Conservation (phyloP, 2,113 vertebrate species). For the Pituophis catenifer region DNA sequence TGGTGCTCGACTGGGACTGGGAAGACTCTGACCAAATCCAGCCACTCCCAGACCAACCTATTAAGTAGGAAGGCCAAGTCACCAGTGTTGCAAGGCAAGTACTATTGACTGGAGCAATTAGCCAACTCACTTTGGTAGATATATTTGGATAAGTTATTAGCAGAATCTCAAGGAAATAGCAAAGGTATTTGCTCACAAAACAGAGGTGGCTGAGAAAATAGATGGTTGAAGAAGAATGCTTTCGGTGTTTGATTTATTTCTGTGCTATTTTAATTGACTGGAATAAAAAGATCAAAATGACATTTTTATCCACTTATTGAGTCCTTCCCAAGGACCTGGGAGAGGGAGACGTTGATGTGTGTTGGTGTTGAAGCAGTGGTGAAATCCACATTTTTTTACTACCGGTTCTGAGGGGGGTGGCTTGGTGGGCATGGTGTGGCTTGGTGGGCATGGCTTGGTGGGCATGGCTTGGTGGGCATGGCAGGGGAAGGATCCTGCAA, state of each 20-base stretch:
- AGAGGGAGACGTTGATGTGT: neutral
- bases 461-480: no score
- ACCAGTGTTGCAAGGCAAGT: neutral
- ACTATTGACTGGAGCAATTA: neutral
- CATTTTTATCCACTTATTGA: neutral
- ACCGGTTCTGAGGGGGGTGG: no score
- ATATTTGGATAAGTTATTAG: neutral
- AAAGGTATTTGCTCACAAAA: neutral
- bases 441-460: no score
- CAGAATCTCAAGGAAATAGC: neutral
- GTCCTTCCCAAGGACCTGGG: neutral
- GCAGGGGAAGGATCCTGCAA: no score
- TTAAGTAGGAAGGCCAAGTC: neutral
- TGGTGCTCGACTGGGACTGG: neutral
- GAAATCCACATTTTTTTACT: no score
- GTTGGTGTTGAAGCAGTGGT: neutral
- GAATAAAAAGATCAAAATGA: neutral
- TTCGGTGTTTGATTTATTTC: neutral
- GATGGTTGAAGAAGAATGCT: neutral
- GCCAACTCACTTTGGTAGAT: neutral
- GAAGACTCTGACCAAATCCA: neutral
- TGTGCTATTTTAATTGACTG: neutral
- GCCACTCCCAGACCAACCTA: neutral
- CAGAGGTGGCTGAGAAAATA: neutral
- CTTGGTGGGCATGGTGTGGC: no score